Evolutionary conservation across 2,888 invertebrate genomes (phyloP), one percentile per base, ranked within the genome.

Genomic region (Acleris literana): DNA sequence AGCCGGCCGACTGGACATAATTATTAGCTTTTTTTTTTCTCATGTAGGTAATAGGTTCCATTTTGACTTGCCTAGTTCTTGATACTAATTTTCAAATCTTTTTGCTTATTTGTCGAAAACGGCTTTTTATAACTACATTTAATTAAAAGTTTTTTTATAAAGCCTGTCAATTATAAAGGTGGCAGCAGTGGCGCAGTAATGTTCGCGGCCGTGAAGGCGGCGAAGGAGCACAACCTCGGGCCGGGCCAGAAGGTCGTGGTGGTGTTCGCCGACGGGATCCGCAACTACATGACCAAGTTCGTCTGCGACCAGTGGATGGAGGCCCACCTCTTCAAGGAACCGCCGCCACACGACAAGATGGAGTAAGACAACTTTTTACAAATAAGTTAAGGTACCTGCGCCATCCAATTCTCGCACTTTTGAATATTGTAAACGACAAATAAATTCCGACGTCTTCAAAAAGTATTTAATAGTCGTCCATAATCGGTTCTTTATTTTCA

Each of bases 201-300:
- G 89, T 88, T 89, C 68, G 95, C 94, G 49, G 97, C 97, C 1
- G 75, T 98, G 22, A 86, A 94, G 82, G 93, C 94, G 0, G 96
- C 96, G 0, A 95, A 95, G 76, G 93, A 94, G 22, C 85, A 98
- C 51, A 95, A 96, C 3, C 68, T 83, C 68, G 95, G 95, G 73
- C 96, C 95, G 0, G 96, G 98, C 82, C 90, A 90, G 56, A 95
- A 97, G 78, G 98, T 99, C 1, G 96, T 99, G 0, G 84, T 99
- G 49, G 76, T 85, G 59, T 88, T 99, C 48, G 97, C 99, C 0
- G 99, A 99, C 84, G 96, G 98, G 59, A 96, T 99, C 71, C 94
- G 99, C 70, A 99, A 99, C 88, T 99, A 99, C 85, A 96, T 99
- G 96, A 97, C 98, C 1, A 99, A 98, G 86, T 98, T 98, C 84